Evolutionary conservation across 2,113 vertebrate species (phyloP).

Genomic region (Python bivittatus): DNA sequence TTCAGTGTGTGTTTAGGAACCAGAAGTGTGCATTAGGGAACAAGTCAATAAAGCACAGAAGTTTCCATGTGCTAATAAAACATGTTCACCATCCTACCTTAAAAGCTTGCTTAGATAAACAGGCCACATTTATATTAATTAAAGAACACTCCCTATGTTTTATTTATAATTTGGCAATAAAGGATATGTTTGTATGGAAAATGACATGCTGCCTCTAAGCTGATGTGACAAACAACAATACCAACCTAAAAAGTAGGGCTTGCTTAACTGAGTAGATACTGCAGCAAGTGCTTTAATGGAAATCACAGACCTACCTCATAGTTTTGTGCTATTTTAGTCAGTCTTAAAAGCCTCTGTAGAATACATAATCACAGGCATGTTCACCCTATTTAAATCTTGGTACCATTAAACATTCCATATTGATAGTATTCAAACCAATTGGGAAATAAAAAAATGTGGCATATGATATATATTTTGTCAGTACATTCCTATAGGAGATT

Average conservation of each 20-base stretch:
- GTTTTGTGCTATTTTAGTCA: background rate
- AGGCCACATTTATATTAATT: conserved; percentile 43
- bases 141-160: conserved; percentile 46
- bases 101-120: conserved; percentile 40
- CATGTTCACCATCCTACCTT: conserved; percentile 12
- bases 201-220: conserved; percentile 25
- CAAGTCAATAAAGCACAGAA: conserved; percentile 22
- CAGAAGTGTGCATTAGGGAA: conserved; percentile 5
- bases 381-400: background rate
- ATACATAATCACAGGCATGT: background rate
- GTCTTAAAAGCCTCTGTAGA: background rate
- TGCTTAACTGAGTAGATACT: background rate
- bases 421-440: background rate
- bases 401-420: background rate
- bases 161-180: conserved; percentile 42
- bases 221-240: background rate
- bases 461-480: background rate
- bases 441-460: background rate
- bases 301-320: background rate
- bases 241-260: conserved; percentile 24
- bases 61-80: conserved; percentile 38
- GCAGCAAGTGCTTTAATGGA: background rate
- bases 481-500: background rate
- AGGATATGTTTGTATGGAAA: conserved; percentile 1
- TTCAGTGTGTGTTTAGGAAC: conserved; percentile 35